Evolutionary conservation across 2,888 invertebrate species (phyloP), one percentile per base, ranked within the genome.

Genomic region (Gandaritis pyraliata): DNA sequence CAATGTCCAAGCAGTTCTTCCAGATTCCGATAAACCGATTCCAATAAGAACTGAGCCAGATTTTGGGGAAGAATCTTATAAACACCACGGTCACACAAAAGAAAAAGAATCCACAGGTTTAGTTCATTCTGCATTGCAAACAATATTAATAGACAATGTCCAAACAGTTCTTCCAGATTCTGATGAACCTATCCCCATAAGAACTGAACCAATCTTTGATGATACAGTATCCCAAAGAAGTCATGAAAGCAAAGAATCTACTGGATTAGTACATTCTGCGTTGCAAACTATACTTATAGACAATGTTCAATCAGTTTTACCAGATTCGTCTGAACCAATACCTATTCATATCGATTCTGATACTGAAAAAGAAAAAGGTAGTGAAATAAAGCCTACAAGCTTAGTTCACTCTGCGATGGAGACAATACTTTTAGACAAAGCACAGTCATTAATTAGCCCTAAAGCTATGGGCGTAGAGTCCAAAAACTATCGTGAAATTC

Each of bases 261-360:
- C 80, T 0, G 86, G 90, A 15, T 66, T 93, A 43, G 71, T 93
- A 38, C 86, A 85, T 41, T 88, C 88, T 18, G 93, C 93, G 1
- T 86, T 93, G 75, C 87, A 90, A 74, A 92, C 92, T 15, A 93
- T 93, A 47, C 78, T 93, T 6, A 87, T 93, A 69, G 93, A 93
- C 65, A 90, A 85, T 72, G 86, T 91, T 0, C 88, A 85, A 48
- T 73, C 82, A 11, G 60, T 84, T 30, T 71, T 86, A 1, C 64
- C 71, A 39, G 62, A 70, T 39, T 58, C 68, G 13, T 18, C 60
- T 43, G 54, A 65, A 33, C 57, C 62, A 6, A 49, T 64, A 0
- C 61, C 64, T 15, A 63, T 64, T 11, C 38, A 45, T 7, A 7
- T 38, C 6, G 59, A 62, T 36, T 15, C 47, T 43, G 23, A 55